Evolutionary conservation across 1,140 invertebrate species (phyloP), one percentile per base, ranked within the genome.

Genomic region (Phymastichus coffea): DNA sequence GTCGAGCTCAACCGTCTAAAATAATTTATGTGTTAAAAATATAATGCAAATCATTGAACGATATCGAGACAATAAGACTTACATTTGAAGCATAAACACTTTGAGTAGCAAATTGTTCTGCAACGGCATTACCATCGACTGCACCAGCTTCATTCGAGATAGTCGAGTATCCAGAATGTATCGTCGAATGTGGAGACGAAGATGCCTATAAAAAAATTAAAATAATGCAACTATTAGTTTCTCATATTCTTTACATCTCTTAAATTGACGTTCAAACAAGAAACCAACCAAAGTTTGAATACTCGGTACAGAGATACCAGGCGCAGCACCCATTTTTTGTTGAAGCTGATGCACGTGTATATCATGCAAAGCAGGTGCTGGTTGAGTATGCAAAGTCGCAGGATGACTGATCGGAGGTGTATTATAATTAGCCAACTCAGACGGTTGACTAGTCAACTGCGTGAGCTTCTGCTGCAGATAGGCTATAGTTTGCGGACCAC

Each of bases 321-420:
- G 20, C n/a, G 43, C 82, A 23, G 81, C 82, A 15, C 82, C 81
- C 10, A 86, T 59, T 69, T 85, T 85, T 46, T 86, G 84, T 60
- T 86, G 85, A 8, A 86, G 74, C 61, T 75, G 81, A 65, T 83
- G 79, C 75, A 86, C 81, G 44, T 86, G 84, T 0, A 75, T 68
- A 46, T 86, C 84, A 62, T 85, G 82, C 57, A 76, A 70, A 14
- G 69, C 64, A 49, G 75, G 66, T 14, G 68, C 70, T 49, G 80
- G 80, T 46, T 77, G 74, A 23, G 72, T 68, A 61, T 84, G 80
- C 6, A 85, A 84, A 1, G 85, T 86, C 6, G 83, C 78, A 15
- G 84, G 83, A 67, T 86, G 83, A 66, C 81, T 82, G 30, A 76
- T 69, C 56, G 80, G 73, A 4, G 76, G 81, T 38, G 82, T 84